Evolutionary conservation across 1,140 invertebrate species (phyloP).

Genomic region (Drosophila seguyi): DNA sequence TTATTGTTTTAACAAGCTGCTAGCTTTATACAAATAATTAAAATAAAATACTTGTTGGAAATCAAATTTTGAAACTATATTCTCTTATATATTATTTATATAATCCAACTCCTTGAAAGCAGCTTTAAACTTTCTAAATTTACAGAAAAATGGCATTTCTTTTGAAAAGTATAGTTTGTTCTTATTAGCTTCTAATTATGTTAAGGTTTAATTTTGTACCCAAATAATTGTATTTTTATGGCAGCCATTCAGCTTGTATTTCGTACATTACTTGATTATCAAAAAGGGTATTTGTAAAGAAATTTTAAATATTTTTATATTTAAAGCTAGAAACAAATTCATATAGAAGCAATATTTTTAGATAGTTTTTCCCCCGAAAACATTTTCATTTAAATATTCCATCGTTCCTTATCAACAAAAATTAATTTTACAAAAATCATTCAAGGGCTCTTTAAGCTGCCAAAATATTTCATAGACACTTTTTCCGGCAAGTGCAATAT

Average conservation of each 20-base stretch:
- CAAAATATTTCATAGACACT: background rate
- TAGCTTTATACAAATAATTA: too few relatives aligned
- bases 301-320: background rate
- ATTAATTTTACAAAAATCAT: background rate
- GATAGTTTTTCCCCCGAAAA: background rate
- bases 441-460: too few relatives aligned
- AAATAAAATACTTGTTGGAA: background rate
- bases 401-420: too few relatives aligned
- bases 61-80: background rate
- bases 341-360: rapidly evolving
- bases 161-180: too few relatives aligned
- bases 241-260: rapidly evolving
- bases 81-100: background rate
- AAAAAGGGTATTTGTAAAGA: background rate
- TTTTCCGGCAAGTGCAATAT: slow-evolving; percentile 7
- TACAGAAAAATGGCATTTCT: background rate
- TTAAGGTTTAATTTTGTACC: background rate
- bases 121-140: background rate
- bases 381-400: background rate
- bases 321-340: rapidly evolving
- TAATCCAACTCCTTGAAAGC: background rate
- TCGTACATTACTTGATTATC: background rate
- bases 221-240: background rate
- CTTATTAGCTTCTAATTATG: background rate
- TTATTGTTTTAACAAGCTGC: too few relatives aligned